Percentiles rank a stretch among this genome's conserved stretches.
Conservation (phyloP, 2,888 invertebrate species). For the Epinotia brunnichana region DNA sequence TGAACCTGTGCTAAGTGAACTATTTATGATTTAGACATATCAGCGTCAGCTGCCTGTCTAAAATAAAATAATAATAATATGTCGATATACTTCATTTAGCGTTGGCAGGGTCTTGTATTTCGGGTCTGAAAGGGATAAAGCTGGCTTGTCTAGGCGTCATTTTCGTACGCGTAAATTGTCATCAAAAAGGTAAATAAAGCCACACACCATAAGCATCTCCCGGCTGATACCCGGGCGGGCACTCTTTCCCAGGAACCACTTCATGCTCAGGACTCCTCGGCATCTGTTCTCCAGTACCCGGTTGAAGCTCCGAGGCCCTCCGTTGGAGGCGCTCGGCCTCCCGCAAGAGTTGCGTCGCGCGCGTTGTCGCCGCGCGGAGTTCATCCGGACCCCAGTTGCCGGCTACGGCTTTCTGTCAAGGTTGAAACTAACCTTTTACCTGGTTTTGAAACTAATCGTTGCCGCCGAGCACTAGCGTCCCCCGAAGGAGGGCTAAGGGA, state of each 20-base stretch:
- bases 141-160: no score
- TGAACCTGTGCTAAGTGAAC: no score
- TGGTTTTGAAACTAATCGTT: background rate
- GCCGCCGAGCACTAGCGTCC: no score
- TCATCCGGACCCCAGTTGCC: constrained; percentile 31
- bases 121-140: no score
- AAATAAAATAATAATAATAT: no score
- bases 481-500: no score
- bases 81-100: no score
- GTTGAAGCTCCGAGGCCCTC: constrained; percentile 10
- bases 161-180: no score
- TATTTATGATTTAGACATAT: no score
- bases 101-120: no score
- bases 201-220: constrained; percentile 28
- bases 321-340: constrained; percentile 18
- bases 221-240: background rate
- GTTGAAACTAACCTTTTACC: background rate
- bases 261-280: background rate
- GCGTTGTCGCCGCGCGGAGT: constrained; percentile 20
- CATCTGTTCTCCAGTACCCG: background rate
- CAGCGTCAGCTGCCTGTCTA: no score
- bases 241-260: background rate
- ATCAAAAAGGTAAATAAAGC: no score
- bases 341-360: constrained; percentile 26
- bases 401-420: constrained; percentile 27